Evolutionary conservation across 1,140 invertebrate genomes (phyloP).

Genomic region (Drosophila novamexicana): DNA sequence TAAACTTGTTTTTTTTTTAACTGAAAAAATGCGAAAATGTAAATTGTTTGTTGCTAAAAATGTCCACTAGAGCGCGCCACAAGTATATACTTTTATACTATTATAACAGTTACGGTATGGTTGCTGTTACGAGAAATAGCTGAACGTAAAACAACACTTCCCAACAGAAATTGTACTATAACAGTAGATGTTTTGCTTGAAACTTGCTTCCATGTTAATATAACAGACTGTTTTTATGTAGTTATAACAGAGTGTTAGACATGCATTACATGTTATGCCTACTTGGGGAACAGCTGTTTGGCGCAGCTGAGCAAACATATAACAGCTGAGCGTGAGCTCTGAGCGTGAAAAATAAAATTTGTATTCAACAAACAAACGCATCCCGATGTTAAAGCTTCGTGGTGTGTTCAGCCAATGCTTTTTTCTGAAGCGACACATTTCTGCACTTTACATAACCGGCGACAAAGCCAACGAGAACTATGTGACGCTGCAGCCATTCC

Average conservation of each 20-base stretch:
- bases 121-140: background rate
- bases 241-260: background rate
- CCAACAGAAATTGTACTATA: no score
- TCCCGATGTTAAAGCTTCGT: slow-evolving; percentile 48
- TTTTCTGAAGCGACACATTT: slow-evolving; percentile 69
- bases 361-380: background rate
- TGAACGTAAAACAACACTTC: no score
- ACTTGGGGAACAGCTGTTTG: slow-evolving; percentile 4
- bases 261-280: background rate
- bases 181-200: no score
- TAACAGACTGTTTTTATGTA: no score
- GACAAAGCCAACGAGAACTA: slow-evolving; percentile 86
- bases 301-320: background rate
- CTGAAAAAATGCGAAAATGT: background rate
- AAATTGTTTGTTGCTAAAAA: background rate
- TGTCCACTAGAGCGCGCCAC: slow-evolving; percentile 8
- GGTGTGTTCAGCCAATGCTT: slow-evolving; percentile 10
- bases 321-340: slow-evolving; percentile 13
- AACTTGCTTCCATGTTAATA: no score
- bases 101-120: background rate
- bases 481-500: slow-evolving; percentile 86
- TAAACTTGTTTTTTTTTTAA: background rate
- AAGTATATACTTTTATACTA: background rate
- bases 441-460: slow-evolving; percentile 87
- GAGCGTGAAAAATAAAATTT: background rate